Conservation (phyloP, 2,888 invertebrate species). For the Pseudococcus jackbeardsleyi region DNA sequence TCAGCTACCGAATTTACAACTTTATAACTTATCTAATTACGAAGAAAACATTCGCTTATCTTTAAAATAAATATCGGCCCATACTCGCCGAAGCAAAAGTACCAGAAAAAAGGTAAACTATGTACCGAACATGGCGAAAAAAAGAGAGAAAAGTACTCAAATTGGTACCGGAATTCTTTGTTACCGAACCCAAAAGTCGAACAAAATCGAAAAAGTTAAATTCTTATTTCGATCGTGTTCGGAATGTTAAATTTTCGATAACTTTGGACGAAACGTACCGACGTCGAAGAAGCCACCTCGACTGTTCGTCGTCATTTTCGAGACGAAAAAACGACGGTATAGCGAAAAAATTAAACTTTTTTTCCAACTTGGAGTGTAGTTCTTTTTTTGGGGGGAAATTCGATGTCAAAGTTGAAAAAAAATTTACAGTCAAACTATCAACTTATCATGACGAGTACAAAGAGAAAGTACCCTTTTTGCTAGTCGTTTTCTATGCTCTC, state of each 20-base stretch:
- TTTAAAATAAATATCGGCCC: constrained; percentile 51
- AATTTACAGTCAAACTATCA: background rate
- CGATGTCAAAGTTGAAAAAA: background rate
- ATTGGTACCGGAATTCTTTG: constrained; percentile 50
- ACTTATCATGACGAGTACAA: background rate
- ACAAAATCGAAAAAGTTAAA: constrained; percentile 52
- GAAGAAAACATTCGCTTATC: constrained; percentile 53
- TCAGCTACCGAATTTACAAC: constrained; percentile 42
- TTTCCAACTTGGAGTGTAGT: background rate
- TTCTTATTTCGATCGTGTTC: constrained; percentile 36
- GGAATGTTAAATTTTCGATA: constrained; percentile 50
- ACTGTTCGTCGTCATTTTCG: background rate
- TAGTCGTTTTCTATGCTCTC: too few species aligned
- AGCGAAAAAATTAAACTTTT: constrained; percentile 1
- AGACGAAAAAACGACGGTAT: background rate
- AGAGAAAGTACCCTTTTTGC: background rate
- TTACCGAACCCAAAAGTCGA: constrained; percentile 36
- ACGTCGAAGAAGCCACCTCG: background rate
- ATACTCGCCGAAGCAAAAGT: background rate
- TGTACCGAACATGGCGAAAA: background rate
- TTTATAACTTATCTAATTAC: constrained; percentile 53
- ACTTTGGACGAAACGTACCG: background rate
- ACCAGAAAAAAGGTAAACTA: background rate
- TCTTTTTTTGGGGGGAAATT: background rate
- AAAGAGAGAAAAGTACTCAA: background rate